Evolutionary conservation across 30 jellyfish, hydroid and myxozoan genomes (phyloP).

Genomic region (Hydractinia echinata): DNA sequence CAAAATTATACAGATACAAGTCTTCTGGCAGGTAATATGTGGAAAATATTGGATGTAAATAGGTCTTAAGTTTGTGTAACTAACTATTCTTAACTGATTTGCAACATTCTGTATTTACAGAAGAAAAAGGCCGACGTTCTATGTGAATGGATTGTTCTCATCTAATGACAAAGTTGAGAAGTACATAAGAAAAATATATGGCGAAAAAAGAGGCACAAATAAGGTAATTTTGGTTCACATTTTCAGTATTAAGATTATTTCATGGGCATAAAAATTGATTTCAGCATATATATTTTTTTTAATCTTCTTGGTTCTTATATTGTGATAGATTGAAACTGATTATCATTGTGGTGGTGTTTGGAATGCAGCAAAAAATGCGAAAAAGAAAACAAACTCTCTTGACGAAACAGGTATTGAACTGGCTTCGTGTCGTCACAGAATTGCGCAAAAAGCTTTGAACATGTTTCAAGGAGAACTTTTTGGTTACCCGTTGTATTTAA

Average conservation of each 20-base stretch:
- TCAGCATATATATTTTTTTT: background rate
- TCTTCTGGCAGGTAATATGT: constrained; percentile 14
- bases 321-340: constrained; percentile 6
- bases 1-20: constrained; percentile 22
- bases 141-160: background rate
- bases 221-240: background rate
- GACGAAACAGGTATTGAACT: constrained; percentile 41
- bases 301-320: background rate
- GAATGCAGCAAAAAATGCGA: constrained; percentile 34
- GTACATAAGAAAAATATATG: background rate
- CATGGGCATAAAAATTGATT: background rate
- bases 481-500: constrained; percentile 35
- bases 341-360: constrained; percentile 35
- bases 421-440: constrained; percentile 36
- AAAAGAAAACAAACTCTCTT: constrained; percentile 6
- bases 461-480: constrained; percentile 43
- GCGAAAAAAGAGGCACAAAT: background rate
- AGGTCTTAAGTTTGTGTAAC: background rate
- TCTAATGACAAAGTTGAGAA: constrained; percentile 1
- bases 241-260: background rate
- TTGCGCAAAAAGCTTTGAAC: constrained; percentile 28
- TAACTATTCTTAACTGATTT: background rate
- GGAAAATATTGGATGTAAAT: background rate
- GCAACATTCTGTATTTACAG: background rate
- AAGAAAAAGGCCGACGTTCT: background rate